Base-by-base conservation (phyloP, 2,888 invertebrate genomes). In the Crocallis elinguaria region DNA sequence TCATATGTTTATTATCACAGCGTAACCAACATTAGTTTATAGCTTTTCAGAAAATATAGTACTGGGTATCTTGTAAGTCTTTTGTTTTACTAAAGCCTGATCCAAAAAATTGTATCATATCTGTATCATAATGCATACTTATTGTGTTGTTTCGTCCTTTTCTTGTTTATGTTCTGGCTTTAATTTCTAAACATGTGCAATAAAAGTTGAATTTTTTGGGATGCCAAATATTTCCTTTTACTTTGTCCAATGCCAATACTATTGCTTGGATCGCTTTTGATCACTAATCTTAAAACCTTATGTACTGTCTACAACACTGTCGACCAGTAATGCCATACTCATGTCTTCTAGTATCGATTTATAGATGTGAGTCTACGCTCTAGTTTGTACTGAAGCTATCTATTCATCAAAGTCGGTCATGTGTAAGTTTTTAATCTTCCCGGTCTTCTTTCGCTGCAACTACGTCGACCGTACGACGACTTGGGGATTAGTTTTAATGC, bases 341-440 rank as follows among this genome's bases (percentile, higher is more conserved):
- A 38, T 56, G 53, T 55, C 49, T 52, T 44, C 54, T 46, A 57
- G 45, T 64, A 64, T 62, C 62, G 62, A 64, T 64, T 59, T 52
- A 56, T 62, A 58, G 58, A 51, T 60, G 62, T 49, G 54, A 60
- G 57, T 48, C 62, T 48, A 56, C 56, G 64, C 46, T 58, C 64
- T 44, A 64, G 49, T 64, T 64, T 45, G 35, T 56, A 43, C 37
- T 44, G 49, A 53, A 45, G 50, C 55, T 62, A 57, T 55, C 63
- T 53, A 60, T 64, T 64, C 64, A 62, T 64, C 64, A 64, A 64
- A 64, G 57, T 62, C 62, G 64, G 62, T 62, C 62, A 64, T 62
- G 57, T 62, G 58, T 62, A 60, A 64, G 61, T 57, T 64, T 64
- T 62, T 62, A 58, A 64, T 57, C 54, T 55, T 45, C 41, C 30